Evolutionary conservation across 1,140 invertebrate species (phyloP).

Genomic region (Monochamus saltuarius): DNA sequence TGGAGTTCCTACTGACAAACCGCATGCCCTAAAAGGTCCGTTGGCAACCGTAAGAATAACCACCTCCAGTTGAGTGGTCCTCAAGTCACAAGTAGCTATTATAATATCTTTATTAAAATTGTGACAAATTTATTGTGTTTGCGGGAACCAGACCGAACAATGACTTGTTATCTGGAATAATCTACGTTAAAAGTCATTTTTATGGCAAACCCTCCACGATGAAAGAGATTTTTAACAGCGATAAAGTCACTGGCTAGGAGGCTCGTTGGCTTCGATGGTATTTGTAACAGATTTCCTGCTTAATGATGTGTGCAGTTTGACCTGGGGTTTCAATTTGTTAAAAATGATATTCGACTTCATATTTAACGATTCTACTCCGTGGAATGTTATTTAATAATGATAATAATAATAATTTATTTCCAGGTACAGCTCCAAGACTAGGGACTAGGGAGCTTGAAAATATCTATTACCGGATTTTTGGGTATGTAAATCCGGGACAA

Average conservation of each 20-base stretch:
- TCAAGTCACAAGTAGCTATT: conserved; percentile 30
- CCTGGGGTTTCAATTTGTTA: neutral
- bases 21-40: conserved; percentile 31
- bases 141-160: conserved; percentile 28
- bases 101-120: conserved; percentile 38
- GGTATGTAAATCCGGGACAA: too few relatives aligned
- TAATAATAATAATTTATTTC: too few relatives aligned
- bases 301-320: conserved; percentile 1
- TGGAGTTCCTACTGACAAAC: conserved; percentile 29
- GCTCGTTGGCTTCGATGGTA: neutral
- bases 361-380: too few relatives aligned
- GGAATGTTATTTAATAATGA: too few relatives aligned
- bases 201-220: conserved; percentile 24
- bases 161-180: conserved; percentile 21
- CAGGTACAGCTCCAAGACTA: too few relatives aligned
- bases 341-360: too few relatives aligned
- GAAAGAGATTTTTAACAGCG: conserved; percentile 20
- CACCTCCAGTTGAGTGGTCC: conserved; percentile 24
- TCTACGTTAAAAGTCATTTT: conserved; percentile 31
- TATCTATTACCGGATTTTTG: too few relatives aligned
- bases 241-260: conserved; percentile 26
- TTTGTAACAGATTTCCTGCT: conserved; percentile 9
- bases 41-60: conserved; percentile 34
- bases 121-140: conserved; percentile 39
- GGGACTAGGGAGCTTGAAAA: too few relatives aligned